Evolutionary conservation across 2,113 vertebrate genomes (phyloP).

Genomic region (Rissa tridactyla): DNA sequence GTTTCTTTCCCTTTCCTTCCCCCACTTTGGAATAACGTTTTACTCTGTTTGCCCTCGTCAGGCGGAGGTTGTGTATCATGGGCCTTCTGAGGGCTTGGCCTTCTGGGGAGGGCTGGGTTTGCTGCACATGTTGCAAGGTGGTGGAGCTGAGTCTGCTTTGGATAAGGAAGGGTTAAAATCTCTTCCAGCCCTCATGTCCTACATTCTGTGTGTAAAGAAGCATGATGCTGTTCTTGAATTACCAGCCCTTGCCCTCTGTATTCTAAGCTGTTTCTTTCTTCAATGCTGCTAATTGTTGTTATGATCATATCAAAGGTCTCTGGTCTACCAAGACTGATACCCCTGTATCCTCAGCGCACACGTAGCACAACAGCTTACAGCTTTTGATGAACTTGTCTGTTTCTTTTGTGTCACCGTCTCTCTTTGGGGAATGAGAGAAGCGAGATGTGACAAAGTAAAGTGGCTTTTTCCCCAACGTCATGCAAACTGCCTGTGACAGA

Average conservation of each 20-base stretch:
- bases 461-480: neutral
- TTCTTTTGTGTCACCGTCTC: neutral
- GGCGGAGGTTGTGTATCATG: neutral
- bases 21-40: accelerated
- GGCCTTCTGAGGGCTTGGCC: neutral
- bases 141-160: neutral
- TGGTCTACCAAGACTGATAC: neutral
- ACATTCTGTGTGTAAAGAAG: neutral
- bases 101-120: neutral
- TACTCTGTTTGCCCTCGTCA: neutral
- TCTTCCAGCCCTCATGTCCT: neutral
- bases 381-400: neutral
- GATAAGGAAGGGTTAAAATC: neutral
- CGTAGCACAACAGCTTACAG: neutral
- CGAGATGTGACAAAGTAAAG: neutral
- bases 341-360: neutral
- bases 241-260: neutral
- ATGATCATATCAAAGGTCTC: neutral
- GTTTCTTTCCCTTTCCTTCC: neutral
- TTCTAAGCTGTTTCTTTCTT: neutral
- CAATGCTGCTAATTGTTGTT: neutral
- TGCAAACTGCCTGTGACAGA: neutral
- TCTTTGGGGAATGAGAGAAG: neutral
- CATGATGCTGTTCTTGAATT: neutral
- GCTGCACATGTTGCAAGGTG: neutral